phyloP scores from a whole-genome alignment of 2,888 invertebrate species.

The Apamea epomidion region DNA sequence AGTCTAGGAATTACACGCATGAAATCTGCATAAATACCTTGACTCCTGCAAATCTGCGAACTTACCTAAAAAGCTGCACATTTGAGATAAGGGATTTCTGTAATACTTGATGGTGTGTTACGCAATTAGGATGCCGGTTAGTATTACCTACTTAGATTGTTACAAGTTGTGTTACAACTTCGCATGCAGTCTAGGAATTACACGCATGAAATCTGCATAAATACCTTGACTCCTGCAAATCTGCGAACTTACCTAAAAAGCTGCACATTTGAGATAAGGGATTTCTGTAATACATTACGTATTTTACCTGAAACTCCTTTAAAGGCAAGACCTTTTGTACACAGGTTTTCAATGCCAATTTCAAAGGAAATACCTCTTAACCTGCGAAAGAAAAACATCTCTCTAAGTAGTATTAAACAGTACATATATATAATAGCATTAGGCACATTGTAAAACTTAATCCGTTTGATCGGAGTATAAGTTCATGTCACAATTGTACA shows the following conservation, averaged over 20 bases:
- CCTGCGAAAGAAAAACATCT: neutral
- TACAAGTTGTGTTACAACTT: neutral
- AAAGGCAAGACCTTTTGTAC: neutral
- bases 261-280: slow-evolving; percentile 28
- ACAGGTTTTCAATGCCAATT: neutral
- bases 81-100: slow-evolving; percentile 34
- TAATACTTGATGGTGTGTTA: neutral
- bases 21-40: slow-evolving; percentile 23
- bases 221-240: slow-evolving; percentile 4
- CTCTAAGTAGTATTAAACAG: slow-evolving; percentile 6
- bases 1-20: neutral
- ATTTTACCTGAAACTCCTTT: slow-evolving; percentile 1
- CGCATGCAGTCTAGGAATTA: neutral
- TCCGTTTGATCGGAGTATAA: slow-evolving; percentile 41
- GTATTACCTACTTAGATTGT: neutral
- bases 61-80: slow-evolving; percentile 10
- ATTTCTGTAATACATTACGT: slow-evolving; percentile 8
- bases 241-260: slow-evolving; percentile 5
- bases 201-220: slow-evolving; percentile 20
- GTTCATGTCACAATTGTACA: slow-evolving; percentile 25
- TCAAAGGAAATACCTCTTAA: slow-evolving; percentile 9
- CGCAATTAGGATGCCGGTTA: neutral
- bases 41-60: slow-evolving; percentile 5
- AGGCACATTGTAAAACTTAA: slow-evolving; percentile 22
- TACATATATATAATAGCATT: slow-evolving; percentile 29